Conservation (phyloP, 2,113 vertebrate species). For the Tursiops truncatus region DNA sequence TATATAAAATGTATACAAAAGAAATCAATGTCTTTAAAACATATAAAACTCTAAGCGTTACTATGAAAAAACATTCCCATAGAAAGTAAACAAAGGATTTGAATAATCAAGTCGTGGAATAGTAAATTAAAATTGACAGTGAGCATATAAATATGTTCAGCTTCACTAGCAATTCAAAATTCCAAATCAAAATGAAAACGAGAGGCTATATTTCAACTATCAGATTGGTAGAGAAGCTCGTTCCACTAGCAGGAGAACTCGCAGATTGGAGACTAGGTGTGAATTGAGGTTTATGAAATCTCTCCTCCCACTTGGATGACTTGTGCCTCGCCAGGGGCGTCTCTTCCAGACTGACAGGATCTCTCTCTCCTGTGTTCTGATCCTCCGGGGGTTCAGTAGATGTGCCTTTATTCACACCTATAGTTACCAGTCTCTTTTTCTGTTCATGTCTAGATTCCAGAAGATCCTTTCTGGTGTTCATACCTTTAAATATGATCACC, state of each 20-base stretch:
- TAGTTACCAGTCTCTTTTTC: background rate
- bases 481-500: background rate
- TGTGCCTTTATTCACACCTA: background rate
- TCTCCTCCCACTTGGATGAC: background rate
- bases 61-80: background rate
- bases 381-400: background rate
- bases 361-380: background rate
- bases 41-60: background rate
- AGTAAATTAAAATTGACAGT: background rate
- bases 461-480: background rate
- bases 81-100: background rate
- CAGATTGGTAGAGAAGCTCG: background rate
- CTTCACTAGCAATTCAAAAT: background rate
- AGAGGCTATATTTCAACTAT: background rate
- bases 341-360: background rate
- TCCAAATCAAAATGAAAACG: background rate
- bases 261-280: background rate
- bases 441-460: background rate
- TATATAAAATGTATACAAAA: background rate
- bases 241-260: background rate
- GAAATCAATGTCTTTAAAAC: background rate
- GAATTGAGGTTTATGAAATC: background rate
- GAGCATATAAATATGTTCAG: background rate
- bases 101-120: background rate
- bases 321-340: too few relatives aligned